phyloP scores from a whole-genome alignment of 2,113 vertebrate genomes.

The Ursus arctos region DNA sequence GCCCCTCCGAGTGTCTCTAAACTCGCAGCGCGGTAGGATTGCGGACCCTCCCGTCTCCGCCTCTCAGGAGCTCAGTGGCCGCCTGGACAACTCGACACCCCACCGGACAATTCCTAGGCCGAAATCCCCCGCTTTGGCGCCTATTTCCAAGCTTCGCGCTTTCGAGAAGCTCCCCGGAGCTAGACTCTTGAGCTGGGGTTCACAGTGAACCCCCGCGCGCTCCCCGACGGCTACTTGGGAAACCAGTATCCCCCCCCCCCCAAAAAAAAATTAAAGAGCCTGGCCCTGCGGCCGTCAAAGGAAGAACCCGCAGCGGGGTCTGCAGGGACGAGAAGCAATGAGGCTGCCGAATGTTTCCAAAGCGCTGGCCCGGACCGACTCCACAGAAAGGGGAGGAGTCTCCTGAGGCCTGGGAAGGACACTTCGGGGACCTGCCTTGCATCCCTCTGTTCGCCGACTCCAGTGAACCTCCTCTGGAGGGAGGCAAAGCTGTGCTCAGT shows the following conservation, averaged over 20 bases:
- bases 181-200: background rate
- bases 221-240: background rate
- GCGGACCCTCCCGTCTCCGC: background rate
- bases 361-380: background rate
- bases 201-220: background rate
- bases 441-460: background rate
- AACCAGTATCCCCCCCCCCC: background rate
- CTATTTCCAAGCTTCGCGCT: background rate
- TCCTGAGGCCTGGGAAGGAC: background rate
- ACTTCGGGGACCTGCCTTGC: background rate
- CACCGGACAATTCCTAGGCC: background rate
- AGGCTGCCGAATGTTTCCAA: background rate
- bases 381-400: background rate
- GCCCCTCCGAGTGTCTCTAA: background rate
- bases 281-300: background rate
- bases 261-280: background rate
- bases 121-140: background rate
- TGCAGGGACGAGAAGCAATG: background rate
- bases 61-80: background rate
- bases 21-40: background rate
- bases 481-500: background rate
- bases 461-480: background rate
- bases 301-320: background rate
- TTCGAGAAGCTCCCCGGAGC: conserved; percentile 20
- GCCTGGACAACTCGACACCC: background rate